Evolutionary conservation across 2,113 vertebrate species (phyloP), one percentile per base, ranked within the genome.

Genomic region (Hippocampus zosterae): DNA sequence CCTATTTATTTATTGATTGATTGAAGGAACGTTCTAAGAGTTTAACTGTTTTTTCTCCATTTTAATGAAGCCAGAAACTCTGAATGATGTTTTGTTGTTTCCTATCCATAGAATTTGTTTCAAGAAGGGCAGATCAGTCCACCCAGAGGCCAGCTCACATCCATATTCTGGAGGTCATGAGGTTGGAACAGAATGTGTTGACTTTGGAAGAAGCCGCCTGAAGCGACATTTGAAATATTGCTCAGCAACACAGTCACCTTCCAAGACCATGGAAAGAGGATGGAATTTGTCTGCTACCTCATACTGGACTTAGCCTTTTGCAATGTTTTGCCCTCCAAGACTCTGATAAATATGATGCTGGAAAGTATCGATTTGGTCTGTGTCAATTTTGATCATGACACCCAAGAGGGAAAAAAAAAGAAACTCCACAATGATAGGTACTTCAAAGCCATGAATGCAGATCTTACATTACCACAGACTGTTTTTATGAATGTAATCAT

Each of bases 121-220:
- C 83, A 83, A 80, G 88, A 70, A 56, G 83, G 84, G 60, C 87
- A 89, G 77, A 90, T 99, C 72, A 92, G 91, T 10, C 74, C 93
- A 0, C 95, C 97, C 18, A 95, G 92, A 81, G 96, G 95, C 0
- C 87, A 92, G 71, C 89, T 98, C 68, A 85, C 77, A 13, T 59
- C 94, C 10, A 73, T 79, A 18, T 99, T 98, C 83, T 96, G 94
- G 94, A 93, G 87, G 77, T 88, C 91, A 1, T 95, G 88, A 93
- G 46, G n/a, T 13, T 71, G 9, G 61, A 21, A 8, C 41, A 33
- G 40, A n/a, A 23, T 8, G 2, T 18, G 18, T 19, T 7, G 13
- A 13, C 16, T 6, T 9, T 33, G 46, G 56, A 55, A 10, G 25
- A 29, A 15, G 33, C 40, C 23, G 41, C n/a, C 10, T 2, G 53